These are phyloP conservation scores for Psilopsiagon aurifrons DNA, from an alignment of 2,113 vertebrate genomes.

Conservation along the genomic window DNA sequence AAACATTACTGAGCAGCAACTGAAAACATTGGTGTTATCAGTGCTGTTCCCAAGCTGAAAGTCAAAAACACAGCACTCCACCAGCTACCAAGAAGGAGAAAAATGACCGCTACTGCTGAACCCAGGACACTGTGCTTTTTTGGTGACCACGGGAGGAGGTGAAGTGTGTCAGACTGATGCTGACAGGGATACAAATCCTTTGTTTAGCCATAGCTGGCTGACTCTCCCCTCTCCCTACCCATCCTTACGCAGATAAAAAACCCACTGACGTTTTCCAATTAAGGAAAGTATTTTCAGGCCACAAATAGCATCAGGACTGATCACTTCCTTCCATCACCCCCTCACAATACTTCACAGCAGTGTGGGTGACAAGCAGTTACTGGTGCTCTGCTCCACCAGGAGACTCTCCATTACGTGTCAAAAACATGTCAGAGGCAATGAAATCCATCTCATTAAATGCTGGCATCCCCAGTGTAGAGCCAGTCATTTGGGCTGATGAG, in stretches of 20 bases:
- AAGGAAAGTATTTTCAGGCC: neutral
- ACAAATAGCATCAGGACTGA: neutral
- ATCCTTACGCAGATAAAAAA: neutral
- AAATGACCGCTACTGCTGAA: too few species aligned
- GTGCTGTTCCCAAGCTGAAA: too few species aligned
- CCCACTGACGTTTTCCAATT: neutral
- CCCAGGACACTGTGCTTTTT: neutral
- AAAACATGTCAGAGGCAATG: neutral
- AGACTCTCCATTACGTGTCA: neutral
- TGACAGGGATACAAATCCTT: neutral
- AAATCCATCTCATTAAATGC: neutral
- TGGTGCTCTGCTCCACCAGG: neutral
- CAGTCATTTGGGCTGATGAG: neutral
- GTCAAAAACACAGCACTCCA: too few species aligned
- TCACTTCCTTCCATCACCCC: constrained; percentile 2
- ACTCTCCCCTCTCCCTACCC: neutral
- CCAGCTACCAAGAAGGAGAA: too few species aligned
- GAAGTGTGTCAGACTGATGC: neutral
- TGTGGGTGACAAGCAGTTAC: constrained; percentile 23
- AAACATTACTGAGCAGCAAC: too few species aligned
- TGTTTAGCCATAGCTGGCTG: neutral
- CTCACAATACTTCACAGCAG: neutral
- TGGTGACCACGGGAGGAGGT: neutral
- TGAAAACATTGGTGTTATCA: too few species aligned
- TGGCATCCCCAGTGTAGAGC: neutral